Evolutionary conservation across 2,888 invertebrate genomes (phyloP).

Genomic region (Nymphalis urticae): DNA sequence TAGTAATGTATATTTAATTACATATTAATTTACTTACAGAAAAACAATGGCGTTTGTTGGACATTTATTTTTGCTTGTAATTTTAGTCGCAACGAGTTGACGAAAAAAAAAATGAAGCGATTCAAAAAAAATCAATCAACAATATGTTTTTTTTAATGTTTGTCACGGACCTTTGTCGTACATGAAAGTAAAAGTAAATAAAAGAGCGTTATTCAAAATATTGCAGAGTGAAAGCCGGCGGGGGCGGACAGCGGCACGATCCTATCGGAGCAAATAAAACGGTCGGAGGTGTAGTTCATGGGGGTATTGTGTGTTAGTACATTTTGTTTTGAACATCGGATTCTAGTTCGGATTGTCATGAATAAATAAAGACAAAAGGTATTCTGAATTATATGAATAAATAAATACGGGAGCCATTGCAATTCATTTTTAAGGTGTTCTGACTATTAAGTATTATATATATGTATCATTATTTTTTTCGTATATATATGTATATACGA

Average conservation of each 20-base stretch:
- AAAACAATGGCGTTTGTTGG: too few species aligned
- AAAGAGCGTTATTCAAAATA: slow-evolving; percentile 19
- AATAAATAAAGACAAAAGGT: slow-evolving; percentile 1
- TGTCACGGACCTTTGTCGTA: not conserved
- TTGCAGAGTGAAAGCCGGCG: slow-evolving; percentile 21
- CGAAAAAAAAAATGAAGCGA: too few species aligned
- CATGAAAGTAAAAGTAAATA: slow-evolving; percentile 17
- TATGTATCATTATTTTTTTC: too few species aligned
- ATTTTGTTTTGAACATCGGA: slow-evolving; percentile 2
- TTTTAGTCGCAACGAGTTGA: too few species aligned
- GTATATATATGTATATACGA: too few species aligned
- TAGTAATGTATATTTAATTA: too few species aligned
- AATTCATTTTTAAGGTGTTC: too few species aligned
- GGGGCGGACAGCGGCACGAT: slow-evolving; percentile 23
- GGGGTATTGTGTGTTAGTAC: slow-evolving; percentile 13
- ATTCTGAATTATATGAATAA: not conserved
- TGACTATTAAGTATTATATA: too few species aligned
- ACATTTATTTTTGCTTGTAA: too few species aligned
- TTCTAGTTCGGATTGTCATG: not conserved
- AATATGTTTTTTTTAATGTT: not conserved
- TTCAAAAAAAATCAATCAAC: not conserved
- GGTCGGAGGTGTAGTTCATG: slow-evolving; percentile 12
- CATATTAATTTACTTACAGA: too few species aligned
- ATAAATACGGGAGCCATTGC: too few species aligned
- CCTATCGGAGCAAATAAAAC: slow-evolving; percentile 26